These are phyloP conservation scores for Caenorhabditis japonica DNA, from an alignment of 2,888 invertebrate species.

Conservation along the genomic window DNA sequence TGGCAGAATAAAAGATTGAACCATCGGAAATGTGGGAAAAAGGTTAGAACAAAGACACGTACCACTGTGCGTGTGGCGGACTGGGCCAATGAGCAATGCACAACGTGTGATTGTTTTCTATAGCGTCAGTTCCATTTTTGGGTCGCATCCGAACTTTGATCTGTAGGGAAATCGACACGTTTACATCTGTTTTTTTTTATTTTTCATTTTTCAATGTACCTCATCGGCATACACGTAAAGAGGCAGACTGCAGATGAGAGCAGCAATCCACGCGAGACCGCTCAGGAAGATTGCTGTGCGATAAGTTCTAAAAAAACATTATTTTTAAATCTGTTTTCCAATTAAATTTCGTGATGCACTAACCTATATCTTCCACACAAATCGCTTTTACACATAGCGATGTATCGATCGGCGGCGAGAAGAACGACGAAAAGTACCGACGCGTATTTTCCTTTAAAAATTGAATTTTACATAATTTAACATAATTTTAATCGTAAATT, in stretches of 20 bases:
- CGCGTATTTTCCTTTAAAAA: slow-evolving; percentile 74
- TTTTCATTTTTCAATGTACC: slow-evolving; percentile 31
- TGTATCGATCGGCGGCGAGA: slow-evolving; percentile 74
- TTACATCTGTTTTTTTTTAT: background rate
- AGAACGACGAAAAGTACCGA: slow-evolving; percentile 75
- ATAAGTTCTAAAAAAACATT: slow-evolving; percentile 62
- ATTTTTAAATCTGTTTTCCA: slow-evolving; percentile 6
- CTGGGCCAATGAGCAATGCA: slow-evolving; percentile 74
- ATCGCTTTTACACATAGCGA: slow-evolving; percentile 73
- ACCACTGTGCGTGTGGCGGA: slow-evolving; percentile 69
- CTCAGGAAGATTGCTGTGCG: slow-evolving; percentile 67
- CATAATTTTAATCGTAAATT: slow-evolving; percentile 15
- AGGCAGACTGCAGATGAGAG: slow-evolving; percentile 69
- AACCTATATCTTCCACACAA: slow-evolving; percentile 60
- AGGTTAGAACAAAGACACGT: slow-evolving; percentile 16
- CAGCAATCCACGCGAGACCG: slow-evolving; percentile 70
- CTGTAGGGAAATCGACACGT: slow-evolving; percentile 21
- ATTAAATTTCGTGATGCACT: slow-evolving; percentile 28
- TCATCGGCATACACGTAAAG: slow-evolving; percentile 71
- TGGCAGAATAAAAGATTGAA: slow-evolving; percentile 7
- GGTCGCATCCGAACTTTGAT: slow-evolving; percentile 52
- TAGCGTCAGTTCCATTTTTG: slow-evolving; percentile 46
- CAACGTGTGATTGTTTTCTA: slow-evolving; percentile 62
- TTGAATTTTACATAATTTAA: no score
- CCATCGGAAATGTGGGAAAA: slow-evolving; percentile 18